A percentile compares a stretch with the other conserved stretches of the same genome.
These are phyloP conservation scores for Romanogobio albipinnatus DNA, from an alignment of 2,113 vertebrate genomes.

Conservation along the genomic window DNA sequence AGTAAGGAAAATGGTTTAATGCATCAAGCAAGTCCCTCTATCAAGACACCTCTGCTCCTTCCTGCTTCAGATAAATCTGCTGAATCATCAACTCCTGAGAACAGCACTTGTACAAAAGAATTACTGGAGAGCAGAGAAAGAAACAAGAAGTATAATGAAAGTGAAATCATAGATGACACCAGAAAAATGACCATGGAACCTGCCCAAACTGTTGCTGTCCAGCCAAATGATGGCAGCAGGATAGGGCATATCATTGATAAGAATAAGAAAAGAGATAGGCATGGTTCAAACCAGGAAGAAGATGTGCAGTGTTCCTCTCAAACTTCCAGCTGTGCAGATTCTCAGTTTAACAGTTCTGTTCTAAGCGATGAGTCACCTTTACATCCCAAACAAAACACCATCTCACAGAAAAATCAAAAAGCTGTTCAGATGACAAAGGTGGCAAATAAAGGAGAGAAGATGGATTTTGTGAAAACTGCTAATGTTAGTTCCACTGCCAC, in stretches of 20 bases:
- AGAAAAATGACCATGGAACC: slow-evolving; percentile 26
- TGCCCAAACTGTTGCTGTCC: not conserved
- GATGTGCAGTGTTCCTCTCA: slow-evolving; percentile 12
- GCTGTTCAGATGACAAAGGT: slow-evolving; percentile 72
- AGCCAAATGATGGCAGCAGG: slow-evolving; percentile 18
- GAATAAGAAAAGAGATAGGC: slow-evolving; percentile 34
- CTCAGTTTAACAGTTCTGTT: slow-evolving; percentile 8
- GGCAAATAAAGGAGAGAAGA: slow-evolving; percentile 69
- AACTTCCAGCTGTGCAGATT: slow-evolving; percentile 5
- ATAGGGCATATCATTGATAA: slow-evolving; percentile 13
- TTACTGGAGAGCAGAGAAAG: slow-evolving; percentile 20
- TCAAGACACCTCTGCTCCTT: slow-evolving; percentile 23
- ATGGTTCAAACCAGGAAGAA: slow-evolving; percentile 29
- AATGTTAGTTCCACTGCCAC: slow-evolving; percentile 47
- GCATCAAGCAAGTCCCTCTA: slow-evolving; percentile 32
- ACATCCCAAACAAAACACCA: slow-evolving; percentile 77
- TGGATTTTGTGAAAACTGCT: slow-evolving; percentile 63
- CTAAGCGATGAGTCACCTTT: slow-evolving; percentile 52
- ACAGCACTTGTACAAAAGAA: slow-evolving; percentile 10
- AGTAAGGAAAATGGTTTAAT: slow-evolving; percentile 31
- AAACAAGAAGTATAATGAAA: slow-evolving; percentile 37
- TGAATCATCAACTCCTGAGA: slow-evolving; percentile 23
- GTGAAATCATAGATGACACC: slow-evolving; percentile 5
- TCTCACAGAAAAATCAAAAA: slow-evolving; percentile 89
- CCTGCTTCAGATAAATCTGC: slow-evolving; percentile 15